phyloP scores from a whole-genome alignment of 2,113 vertebrate species.

The Guaruba guarouba region DNA sequence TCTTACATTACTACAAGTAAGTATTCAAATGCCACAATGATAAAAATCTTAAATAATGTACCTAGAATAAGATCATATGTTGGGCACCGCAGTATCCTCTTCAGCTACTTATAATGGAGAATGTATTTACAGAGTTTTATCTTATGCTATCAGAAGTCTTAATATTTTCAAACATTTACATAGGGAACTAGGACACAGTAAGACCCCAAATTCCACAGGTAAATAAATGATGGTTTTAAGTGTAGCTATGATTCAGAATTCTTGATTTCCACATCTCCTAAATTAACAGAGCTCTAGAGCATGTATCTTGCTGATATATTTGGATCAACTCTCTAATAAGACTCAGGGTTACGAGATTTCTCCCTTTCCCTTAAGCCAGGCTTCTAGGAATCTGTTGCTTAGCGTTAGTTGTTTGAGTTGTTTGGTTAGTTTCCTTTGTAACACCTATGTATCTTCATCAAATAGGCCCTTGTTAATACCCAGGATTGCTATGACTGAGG shows the following conservation, averaged over 20 bases:
- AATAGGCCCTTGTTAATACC: neutral
- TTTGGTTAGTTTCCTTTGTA: neutral
- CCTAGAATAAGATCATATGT: neutral
- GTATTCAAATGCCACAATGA: neutral
- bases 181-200: neutral
- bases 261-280: neutral
- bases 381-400: neutral
- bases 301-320: neutral
- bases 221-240: neutral
- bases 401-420: neutral
- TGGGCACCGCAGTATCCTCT: neutral
- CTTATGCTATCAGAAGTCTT: neutral
- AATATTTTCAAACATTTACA: neutral
- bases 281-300: neutral
- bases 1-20: neutral
- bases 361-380: neutral
- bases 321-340: neutral
- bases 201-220: neutral
- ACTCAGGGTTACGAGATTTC: neutral
- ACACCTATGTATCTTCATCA: neutral
- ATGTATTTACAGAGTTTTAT: neutral
- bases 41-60: neutral
- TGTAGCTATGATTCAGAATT: neutral
- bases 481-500: neutral
- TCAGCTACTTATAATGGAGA: neutral